phyloP scores from a whole-genome alignment of 2,797 vertebrate species.

The Notoglanidium macrostoma region DNA sequence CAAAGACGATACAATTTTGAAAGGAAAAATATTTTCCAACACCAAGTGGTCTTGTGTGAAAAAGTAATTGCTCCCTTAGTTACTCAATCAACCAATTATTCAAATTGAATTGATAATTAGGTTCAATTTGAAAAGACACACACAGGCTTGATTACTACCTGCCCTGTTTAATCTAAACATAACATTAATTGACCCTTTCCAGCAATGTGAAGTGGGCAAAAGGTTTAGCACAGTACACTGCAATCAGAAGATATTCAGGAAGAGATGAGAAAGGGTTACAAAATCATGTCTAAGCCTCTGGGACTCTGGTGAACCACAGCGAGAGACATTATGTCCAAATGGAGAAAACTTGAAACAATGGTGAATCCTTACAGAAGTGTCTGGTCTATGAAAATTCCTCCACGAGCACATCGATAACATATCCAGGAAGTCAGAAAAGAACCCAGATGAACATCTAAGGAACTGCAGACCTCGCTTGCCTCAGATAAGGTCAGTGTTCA shows the following conservation, averaged over 20 bases:
- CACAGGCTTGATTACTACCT: not conserved
- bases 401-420: not conserved
- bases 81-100: not conserved
- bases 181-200: not conserved
- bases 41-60: not conserved
- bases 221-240: not conserved
- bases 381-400: not conserved
- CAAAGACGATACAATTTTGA: not conserved
- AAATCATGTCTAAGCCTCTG: not conserved
- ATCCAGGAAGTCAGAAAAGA: not conserved
- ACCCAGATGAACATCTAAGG: not conserved
- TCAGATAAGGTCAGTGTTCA: not conserved
- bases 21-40: not conserved
- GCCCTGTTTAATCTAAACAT: not conserved
- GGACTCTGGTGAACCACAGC: not conserved
- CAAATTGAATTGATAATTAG: not conserved
- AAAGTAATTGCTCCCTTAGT: not conserved
- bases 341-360: not conserved
- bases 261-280: not conserved
- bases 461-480: not conserved
- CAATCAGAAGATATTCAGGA: not conserved
- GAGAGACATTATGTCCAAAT: not conserved
- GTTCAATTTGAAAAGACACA: not conserved
- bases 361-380: not conserved
- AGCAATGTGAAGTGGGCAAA: no score